Evolutionary conservation across 2,113 vertebrate genomes (phyloP).

Genomic region (Acanthisitta chloris): DNA sequence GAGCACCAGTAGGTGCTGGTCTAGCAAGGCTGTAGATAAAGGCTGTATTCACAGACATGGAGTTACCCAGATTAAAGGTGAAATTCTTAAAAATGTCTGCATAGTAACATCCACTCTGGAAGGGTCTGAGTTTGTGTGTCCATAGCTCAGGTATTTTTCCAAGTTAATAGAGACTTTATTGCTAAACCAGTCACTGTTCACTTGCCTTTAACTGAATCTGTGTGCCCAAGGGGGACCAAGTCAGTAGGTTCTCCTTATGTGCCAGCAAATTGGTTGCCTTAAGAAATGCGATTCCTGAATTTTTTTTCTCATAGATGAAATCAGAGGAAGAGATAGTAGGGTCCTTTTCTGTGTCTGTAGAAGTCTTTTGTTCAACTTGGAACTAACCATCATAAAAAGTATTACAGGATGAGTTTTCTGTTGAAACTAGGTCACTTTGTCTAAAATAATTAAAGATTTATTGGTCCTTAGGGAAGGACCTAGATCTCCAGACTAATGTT

Average conservation of each 20-base stretch:
- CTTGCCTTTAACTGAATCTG: neutral
- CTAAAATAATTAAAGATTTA: slow-evolving; percentile 59
- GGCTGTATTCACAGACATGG: neutral
- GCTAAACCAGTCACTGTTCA: neutral
- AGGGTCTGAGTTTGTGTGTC: no score
- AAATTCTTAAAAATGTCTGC: neutral
- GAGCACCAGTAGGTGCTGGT: neutral
- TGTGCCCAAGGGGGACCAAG: neutral
- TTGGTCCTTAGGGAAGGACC: slow-evolving; percentile 11
- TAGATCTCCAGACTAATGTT: neutral
- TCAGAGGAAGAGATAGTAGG: neutral
- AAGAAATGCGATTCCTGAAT: neutral
- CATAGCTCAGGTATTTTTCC: neutral
- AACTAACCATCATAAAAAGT: neutral
- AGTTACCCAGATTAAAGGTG: neutral
- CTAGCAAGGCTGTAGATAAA: rapidly evolving
- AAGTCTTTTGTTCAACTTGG: neutral
- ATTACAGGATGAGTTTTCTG: neutral
- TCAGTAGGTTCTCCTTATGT: neutral
- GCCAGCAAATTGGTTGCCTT: neutral
- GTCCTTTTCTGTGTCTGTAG: neutral
- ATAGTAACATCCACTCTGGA: neutral
- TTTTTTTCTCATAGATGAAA: neutral
- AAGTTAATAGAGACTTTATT: neutral
- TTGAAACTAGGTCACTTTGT: slow-evolving; percentile 46